These are phyloP conservation scores for Planococcus citri DNA, from an alignment of 1,140 invertebrate genomes.

Conservation along the genomic window DNA sequence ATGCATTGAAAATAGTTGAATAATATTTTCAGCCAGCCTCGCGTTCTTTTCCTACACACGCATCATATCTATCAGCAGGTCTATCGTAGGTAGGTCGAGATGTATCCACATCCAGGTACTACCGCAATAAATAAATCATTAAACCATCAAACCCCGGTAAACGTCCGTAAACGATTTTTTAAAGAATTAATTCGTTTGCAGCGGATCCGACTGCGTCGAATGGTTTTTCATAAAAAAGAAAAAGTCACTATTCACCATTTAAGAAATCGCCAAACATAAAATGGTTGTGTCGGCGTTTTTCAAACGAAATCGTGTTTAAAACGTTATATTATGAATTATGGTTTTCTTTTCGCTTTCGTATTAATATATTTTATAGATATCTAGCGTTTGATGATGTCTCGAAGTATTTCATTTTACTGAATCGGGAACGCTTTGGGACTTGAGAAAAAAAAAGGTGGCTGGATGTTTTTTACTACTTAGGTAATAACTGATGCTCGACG, in stretches of 20 bases:
- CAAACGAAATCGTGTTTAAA: slow-evolving; percentile 1
- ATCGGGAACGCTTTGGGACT: no score
- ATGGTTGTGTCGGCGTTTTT: not conserved
- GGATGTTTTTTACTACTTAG: no score
- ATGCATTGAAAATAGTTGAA: no score
- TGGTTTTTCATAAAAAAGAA: slow-evolving; percentile 4
- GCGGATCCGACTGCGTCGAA: not conserved
- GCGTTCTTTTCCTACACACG: no score
- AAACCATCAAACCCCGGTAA: not conserved
- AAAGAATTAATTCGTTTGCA: not conserved
- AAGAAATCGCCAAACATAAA: not conserved
- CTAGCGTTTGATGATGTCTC: not conserved
- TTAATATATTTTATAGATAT: slow-evolving; percentile 4
- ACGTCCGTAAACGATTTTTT: not conserved
- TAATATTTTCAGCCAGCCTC: no score
- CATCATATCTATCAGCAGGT: not conserved
- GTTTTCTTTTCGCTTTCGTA: not conserved
- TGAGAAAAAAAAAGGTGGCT: no score
- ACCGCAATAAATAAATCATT: not conserved
- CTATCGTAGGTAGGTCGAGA: no score
- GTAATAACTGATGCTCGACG: no score
- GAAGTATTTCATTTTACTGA: no score
- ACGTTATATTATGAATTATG: not conserved
- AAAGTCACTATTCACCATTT: not conserved
- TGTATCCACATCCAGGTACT: no score